Conservation (phyloP, 2,797 vertebrate genomes). For the Hyperoplus lanceolatus region DNA sequence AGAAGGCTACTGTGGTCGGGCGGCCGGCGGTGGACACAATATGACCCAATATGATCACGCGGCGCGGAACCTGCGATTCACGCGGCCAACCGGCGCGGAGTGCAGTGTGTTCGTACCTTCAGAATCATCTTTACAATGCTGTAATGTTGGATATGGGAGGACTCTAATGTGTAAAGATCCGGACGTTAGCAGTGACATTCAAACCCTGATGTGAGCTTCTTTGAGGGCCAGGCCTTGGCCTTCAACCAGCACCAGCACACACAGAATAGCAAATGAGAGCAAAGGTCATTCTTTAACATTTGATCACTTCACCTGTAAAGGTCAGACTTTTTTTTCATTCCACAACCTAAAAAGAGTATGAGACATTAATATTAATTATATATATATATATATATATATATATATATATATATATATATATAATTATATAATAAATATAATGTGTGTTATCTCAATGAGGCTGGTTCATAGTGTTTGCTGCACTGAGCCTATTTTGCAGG, state of each 20-base stretch:
- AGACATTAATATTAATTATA: neutral
- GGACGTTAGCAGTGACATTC: slow-evolving; percentile 43
- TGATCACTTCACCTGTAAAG: slow-evolving; percentile 16
- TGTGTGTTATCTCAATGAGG: no score
- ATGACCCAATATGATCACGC: no score
- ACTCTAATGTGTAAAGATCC: neutral
- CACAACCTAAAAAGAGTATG: neutral
- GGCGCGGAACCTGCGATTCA: no score
- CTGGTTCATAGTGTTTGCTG: no score
- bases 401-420: no score
- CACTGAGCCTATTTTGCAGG: no score
- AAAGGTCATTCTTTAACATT: slow-evolving; percentile 60
- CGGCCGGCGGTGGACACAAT: no score
- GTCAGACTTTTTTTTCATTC: slow-evolving; percentile 1
- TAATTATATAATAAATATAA: no score
- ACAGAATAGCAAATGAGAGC: slow-evolving; percentile 81
- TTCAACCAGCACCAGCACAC: slow-evolving; percentile 72
- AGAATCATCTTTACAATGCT: neutral
- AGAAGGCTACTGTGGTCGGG: no score
- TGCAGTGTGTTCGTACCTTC: no score
- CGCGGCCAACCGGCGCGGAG: no score
- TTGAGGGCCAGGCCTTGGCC: slow-evolving; percentile 61
- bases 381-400: no score
- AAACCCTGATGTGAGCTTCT: slow-evolving; percentile 48
- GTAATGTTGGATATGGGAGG: neutral